Percentiles rank a stretch among this genome's conserved stretches.
Evolutionary conservation across 2,888 invertebrate genomes (phyloP).

Genomic region (Cephus pulcher): DNA sequence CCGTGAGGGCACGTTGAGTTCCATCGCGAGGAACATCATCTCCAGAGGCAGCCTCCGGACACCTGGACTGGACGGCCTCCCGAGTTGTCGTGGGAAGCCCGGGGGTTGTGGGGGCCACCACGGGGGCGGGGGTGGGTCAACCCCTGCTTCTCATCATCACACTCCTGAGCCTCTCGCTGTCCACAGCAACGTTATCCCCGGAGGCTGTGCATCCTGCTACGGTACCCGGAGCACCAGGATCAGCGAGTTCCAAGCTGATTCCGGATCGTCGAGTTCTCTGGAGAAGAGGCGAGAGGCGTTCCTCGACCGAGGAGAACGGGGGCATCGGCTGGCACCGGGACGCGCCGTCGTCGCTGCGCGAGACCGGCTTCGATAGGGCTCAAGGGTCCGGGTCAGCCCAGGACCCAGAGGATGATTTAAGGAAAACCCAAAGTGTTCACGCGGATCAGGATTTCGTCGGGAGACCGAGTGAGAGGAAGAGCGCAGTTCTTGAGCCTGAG

Average conservation of each 20-base stretch:
- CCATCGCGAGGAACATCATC: background rate
- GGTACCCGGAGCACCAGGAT: background rate
- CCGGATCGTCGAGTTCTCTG: slow-evolving; percentile 3
- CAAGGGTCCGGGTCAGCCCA: background rate
- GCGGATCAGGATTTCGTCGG: background rate
- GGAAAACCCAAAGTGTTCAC: background rate
- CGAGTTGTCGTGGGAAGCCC: slow-evolving; percentile 48
- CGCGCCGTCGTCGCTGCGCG: background rate
- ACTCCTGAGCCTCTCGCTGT: slow-evolving; percentile 44
- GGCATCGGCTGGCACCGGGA: background rate
- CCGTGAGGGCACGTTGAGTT: background rate
- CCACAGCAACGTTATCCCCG: background rate
- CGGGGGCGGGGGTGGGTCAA: slow-evolving; percentile 60
- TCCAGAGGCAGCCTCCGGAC: slow-evolving; percentile 23
- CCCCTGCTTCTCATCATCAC: slow-evolving; percentile 60
- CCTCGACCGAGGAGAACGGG: background rate
- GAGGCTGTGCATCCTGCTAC: background rate
- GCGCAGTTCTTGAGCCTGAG: background rate
- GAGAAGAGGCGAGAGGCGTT: background rate
- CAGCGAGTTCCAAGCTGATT: background rate
- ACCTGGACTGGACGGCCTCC: slow-evolving; percentile 41
- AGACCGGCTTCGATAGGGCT: background rate
- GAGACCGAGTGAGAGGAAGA: background rate
- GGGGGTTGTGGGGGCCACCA: slow-evolving; percentile 57
- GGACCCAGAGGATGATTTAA: background rate